Evolutionary conservation across 2,888 invertebrate species (phyloP).

Genomic region (Zonitis immaculata): DNA sequence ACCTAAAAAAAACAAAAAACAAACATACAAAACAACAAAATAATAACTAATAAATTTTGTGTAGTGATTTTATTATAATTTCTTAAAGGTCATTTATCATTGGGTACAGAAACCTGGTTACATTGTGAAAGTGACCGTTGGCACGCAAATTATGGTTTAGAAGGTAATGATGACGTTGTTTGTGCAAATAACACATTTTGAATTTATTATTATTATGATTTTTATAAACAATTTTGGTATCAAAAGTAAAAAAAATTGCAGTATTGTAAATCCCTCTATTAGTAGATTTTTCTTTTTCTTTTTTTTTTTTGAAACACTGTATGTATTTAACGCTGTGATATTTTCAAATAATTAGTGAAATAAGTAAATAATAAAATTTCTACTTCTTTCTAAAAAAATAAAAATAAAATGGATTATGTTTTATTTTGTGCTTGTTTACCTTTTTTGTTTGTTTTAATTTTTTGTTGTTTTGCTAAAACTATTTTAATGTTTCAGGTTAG

Average conservation of each 20-base stretch:
- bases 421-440: slow-evolving; percentile 33
- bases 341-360: slow-evolving; percentile 28
- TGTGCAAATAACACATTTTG: slow-evolving; percentile 38
- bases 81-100: slow-evolving; percentile 70
- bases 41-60: too few species aligned
- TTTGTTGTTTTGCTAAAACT: neutral
- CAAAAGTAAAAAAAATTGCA: slow-evolving; percentile 11
- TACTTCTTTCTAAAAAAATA: slow-evolving; percentile 33
- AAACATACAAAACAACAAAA: too few species aligned
- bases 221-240: slow-evolving; percentile 9
- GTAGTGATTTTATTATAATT: slow-evolving; percentile 27
- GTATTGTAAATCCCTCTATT: slow-evolving; percentile 16
- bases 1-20: too few species aligned
- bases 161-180: slow-evolving; percentile 58
- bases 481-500: neutral
- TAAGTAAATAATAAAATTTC: slow-evolving; percentile 34
- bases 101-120: slow-evolving; percentile 86
- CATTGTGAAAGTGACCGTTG: slow-evolving; percentile 86
- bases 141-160: slow-evolving; percentile 77
- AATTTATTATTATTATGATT: slow-evolving; percentile 19
- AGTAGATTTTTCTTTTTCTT: slow-evolving; percentile 15
- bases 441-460: slow-evolving; percentile 14
- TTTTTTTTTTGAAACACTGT: slow-evolving; percentile 15
- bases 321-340: slow-evolving; percentile 38
- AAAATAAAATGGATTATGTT: slow-evolving; percentile 31